Conservation (phyloP, 1,140 invertebrate genomes). For the Cherax quadricarinatus region DNA sequence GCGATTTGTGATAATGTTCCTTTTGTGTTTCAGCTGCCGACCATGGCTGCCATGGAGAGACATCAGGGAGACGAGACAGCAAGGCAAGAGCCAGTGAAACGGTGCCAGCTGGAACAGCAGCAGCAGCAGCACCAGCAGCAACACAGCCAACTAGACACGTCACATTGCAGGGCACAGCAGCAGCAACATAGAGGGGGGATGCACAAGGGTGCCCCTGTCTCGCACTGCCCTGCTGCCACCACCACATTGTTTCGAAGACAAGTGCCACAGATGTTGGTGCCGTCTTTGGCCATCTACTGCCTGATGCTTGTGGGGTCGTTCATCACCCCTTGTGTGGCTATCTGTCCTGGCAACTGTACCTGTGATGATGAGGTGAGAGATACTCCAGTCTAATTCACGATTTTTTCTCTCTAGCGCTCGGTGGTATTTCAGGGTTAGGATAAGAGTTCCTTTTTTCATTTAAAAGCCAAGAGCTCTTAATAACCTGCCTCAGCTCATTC, state of each 20-base stretch:
- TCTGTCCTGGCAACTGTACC: slow-evolving; percentile 57
- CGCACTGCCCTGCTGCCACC: not conserved
- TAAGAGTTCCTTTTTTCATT: no score
- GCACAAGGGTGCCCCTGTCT: not conserved
- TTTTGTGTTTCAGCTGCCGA: slow-evolving; percentile 8
- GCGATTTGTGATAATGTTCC: not conserved
- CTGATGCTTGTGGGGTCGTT: slow-evolving; percentile 44
- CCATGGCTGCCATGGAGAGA: slow-evolving; percentile 22
- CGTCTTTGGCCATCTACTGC: slow-evolving; percentile 34
- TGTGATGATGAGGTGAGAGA: slow-evolving; percentile 51
- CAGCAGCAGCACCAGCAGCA: not conserved
- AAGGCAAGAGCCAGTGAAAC: not conserved
- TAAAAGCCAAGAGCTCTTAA: no score
- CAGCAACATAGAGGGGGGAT: not conserved
- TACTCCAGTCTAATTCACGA: no score
- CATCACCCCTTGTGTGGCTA: slow-evolving; percentile 30
- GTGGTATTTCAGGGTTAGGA: no score
- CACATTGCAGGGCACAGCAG: not conserved
- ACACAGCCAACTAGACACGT: not conserved
- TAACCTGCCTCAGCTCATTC: no score
- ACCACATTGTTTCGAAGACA: not conserved
- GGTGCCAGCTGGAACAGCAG: not conserved
- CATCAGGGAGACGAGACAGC: not conserved
- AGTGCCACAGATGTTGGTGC: slow-evolving; percentile 5
- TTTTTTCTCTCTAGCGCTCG: no score